phyloP scores from a whole-genome alignment of 2,888 invertebrate genomes.

The Clepsis dumicolana region DNA sequence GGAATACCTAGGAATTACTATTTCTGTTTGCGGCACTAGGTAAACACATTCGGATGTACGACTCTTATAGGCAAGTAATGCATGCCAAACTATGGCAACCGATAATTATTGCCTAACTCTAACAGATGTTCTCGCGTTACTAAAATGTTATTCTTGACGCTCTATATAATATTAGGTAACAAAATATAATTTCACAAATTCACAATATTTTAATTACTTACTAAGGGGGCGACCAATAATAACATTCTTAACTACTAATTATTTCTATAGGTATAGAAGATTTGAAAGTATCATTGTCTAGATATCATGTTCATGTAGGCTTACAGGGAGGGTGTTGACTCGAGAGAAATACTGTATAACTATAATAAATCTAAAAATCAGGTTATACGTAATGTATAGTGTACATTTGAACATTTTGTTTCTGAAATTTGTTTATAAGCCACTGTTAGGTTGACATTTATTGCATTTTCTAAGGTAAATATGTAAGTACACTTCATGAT shows the following conservation, averaged over 20 bases:
- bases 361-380: constrained; percentile 2
- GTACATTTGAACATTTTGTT: constrained; percentile 26
- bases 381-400: not conserved
- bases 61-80: not conserved
- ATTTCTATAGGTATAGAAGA: constrained; percentile 4
- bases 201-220: constrained; percentile 6
- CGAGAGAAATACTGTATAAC: not conserved
- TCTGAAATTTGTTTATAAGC: constrained; percentile 18
- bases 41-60: not conserved
- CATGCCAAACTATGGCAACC: not conserved
- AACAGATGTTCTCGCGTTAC: not conserved
- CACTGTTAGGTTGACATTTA: constrained; percentile 19
- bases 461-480: constrained; percentile 31
- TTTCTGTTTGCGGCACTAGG: constrained; percentile 1
- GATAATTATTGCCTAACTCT: not conserved
- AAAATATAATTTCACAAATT: constrained; percentile 17
- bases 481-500: constrained; percentile 36
- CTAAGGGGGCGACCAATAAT: not conserved
- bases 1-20: not conserved
- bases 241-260: constrained; percentile 6
- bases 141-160: not conserved
- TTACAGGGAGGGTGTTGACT: not conserved
- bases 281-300: not conserved
- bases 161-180: constrained; percentile 6
- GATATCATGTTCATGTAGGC: not conserved